Percentiles rank a stretch among this genome's conserved stretches.
Evolutionary conservation across 2,888 invertebrate genomes (phyloP).

Genomic region (Drosophila quinaria): DNA sequence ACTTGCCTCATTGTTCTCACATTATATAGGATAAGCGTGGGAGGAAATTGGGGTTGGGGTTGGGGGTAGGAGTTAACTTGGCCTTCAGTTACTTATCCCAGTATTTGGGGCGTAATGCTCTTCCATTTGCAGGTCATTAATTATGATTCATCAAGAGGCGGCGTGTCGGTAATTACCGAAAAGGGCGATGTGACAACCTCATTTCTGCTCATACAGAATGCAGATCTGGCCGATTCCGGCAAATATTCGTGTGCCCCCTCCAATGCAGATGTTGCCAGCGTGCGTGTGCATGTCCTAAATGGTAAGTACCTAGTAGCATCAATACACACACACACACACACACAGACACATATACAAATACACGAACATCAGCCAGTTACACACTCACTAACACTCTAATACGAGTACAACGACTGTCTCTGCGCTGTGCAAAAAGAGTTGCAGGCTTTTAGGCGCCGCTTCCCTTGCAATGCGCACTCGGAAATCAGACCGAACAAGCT

Average conservation of each 20-base stretch:
- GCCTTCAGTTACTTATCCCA: slow-evolving; percentile 40
- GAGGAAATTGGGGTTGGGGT: neutral
- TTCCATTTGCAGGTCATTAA: slow-evolving; percentile 89
- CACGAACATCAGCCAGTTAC: slow-evolving; percentile 16
- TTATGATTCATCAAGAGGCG: slow-evolving; percentile 92
- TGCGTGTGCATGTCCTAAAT: slow-evolving; percentile 93
- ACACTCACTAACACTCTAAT: slow-evolving; percentile 13
- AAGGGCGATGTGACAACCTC: slow-evolving; percentile 93
- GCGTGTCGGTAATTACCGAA: slow-evolving; percentile 92
- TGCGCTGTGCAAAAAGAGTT: slow-evolving; percentile 52
- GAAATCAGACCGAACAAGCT: neutral
- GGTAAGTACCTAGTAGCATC: slow-evolving; percentile 87
- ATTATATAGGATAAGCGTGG: slow-evolving; percentile 25
- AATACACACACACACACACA: slow-evolving; percentile 26
- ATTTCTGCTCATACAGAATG: slow-evolving; percentile 92
- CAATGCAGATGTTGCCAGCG: slow-evolving; percentile 92
- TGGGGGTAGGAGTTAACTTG: neutral
- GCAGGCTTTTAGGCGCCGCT: slow-evolving; percentile 43
- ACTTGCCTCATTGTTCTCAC: slow-evolving; percentile 45
- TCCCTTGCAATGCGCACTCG: slow-evolving; percentile 3
- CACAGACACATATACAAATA: slow-evolving; percentile 25
- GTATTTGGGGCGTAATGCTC: slow-evolving; percentile 44
- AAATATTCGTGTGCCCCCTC: slow-evolving; percentile 93
- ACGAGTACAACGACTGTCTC: slow-evolving; percentile 9
- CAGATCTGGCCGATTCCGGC: slow-evolving; percentile 91